Conservation (phyloP, 2,113 vertebrate species). For the Mus pahari region DNA sequence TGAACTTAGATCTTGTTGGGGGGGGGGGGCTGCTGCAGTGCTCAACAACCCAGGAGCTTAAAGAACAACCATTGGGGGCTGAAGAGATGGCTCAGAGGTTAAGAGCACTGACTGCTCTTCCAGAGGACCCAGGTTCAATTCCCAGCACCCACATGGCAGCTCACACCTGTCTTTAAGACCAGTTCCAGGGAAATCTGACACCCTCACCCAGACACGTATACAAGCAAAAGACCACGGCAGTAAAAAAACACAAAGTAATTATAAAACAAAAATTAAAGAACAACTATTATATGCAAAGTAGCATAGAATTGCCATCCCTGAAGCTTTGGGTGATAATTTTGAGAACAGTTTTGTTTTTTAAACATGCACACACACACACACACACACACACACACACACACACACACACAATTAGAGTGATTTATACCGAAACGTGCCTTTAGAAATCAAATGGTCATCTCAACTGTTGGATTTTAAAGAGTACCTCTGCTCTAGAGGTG, state of each 20-base stretch:
- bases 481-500: background rate
- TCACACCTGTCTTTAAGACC: no score
- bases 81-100: no score
- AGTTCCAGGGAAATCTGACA: no score
- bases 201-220: no score
- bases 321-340: background rate
- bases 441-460: background rate
- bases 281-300: background rate
- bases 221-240: no score
- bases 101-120: no score
- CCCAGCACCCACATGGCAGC: no score
- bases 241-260: no score
- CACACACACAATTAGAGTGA: background rate
- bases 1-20: background rate
- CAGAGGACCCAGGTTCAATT: no score
- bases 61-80: background rate
- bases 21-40: fast-evolving
- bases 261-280: no score
- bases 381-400: background rate
- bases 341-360: background rate
- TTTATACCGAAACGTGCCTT: background rate
- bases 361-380: background rate
- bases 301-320: background rate
- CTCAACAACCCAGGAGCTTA: background rate
- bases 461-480: background rate